Percentiles rank a stretch among this genome's conserved stretches.
Evolutionary conservation across 2,888 invertebrate genomes (phyloP).

Genomic region (Lordiphosa andalusiaca): DNA sequence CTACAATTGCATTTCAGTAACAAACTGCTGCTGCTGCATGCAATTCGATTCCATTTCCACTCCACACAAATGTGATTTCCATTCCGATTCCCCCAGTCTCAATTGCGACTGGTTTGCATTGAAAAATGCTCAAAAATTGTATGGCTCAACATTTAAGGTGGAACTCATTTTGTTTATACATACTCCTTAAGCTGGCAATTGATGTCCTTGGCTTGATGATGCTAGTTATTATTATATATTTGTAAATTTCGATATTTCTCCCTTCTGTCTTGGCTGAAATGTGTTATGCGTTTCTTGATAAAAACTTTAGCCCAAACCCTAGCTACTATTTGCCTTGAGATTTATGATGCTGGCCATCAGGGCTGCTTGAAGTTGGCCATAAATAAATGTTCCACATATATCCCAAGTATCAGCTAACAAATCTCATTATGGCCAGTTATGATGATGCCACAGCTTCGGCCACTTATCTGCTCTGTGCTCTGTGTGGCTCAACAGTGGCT

Average conservation of each 20-base stretch:
- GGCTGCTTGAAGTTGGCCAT: conserved; percentile 39
- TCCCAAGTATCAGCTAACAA: conserved; percentile 52
- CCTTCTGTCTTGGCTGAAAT: neutral
- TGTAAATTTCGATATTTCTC: too few species aligned
- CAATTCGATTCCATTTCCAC: conserved; percentile 22
- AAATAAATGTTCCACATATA: conserved; percentile 46
- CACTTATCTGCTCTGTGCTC: conserved; percentile 18
- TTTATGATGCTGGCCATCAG: conserved; percentile 57
- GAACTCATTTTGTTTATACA: too few species aligned
- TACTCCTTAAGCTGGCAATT: too few species aligned
- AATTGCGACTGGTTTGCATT: too few species aligned
- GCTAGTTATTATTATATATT: too few species aligned
- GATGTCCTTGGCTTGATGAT: too few species aligned
- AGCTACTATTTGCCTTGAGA: conserved; percentile 20
- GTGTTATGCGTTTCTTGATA: conserved; percentile 54
- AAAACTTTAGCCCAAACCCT: conserved; percentile 45
- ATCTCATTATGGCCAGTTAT: conserved; percentile 57
- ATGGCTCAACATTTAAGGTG: too few species aligned
- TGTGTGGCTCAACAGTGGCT: neutral
- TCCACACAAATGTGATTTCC: conserved; percentile 1
- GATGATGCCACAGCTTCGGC: conserved; percentile 15
- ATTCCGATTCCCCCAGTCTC: neutral
- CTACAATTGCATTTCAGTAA: conserved; percentile 57
- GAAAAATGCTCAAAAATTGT: too few species aligned
- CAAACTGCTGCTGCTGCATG: conserved; percentile 31